Percentiles rank a stretch among this genome's conserved stretches.
Conservation (phyloP, 2,888 invertebrate species). For the Cheilosia grossa region DNA sequence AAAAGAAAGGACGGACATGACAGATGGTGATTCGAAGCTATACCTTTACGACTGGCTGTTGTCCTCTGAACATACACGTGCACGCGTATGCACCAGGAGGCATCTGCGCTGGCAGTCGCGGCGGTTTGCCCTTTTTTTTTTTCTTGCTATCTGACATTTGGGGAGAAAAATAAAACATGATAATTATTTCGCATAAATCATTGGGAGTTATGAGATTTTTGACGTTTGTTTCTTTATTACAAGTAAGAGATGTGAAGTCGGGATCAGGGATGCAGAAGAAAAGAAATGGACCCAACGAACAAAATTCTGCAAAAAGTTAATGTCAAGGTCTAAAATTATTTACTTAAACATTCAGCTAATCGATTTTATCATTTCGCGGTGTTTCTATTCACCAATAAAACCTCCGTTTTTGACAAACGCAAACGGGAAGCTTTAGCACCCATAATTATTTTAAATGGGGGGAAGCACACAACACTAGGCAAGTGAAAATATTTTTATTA, state of each 20-base stretch:
- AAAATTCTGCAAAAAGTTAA: too few species aligned
- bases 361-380: too few species aligned
- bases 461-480: too few species aligned
- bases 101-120: slow-evolving; percentile 37
- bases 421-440: too few species aligned
- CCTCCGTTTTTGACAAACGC: too few species aligned
- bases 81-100: slow-evolving; percentile 22
- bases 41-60: slow-evolving; percentile 3
- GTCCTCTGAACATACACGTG: not conserved
- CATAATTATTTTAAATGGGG: too few species aligned
- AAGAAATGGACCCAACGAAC: too few species aligned
- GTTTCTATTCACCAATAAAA: too few species aligned
- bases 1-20: slow-evolving; percentile 12
- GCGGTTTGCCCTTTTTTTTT: slow-evolving; percentile 28
- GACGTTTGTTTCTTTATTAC: not conserved
- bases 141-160: slow-evolving; percentile 16
- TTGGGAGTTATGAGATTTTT: slow-evolving; percentile 47
- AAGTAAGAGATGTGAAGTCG: not conserved
- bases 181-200: slow-evolving; percentile 39
- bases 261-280: too few species aligned
- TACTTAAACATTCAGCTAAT: too few species aligned
- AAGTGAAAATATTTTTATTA: too few species aligned
- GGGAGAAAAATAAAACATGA: not conserved
- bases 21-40: slow-evolving; percentile 50
- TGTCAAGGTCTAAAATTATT: too few species aligned